phyloP scores from a whole-genome alignment of 2,797 vertebrate genomes.

The Sebastes dallii region DNA sequence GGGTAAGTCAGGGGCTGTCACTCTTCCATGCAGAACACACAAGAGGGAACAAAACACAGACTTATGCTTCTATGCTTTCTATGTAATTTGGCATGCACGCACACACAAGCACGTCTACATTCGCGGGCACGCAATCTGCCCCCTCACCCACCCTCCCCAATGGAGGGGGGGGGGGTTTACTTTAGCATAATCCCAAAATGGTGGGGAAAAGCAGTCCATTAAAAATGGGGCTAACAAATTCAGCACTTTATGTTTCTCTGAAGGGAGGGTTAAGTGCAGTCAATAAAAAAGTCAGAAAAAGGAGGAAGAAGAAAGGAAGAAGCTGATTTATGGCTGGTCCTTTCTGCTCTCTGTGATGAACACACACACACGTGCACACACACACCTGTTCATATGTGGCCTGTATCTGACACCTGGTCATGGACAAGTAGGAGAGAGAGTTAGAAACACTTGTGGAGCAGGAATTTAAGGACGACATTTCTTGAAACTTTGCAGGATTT shows the following conservation, averaged over 20 bases:
- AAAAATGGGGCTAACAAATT: slow-evolving; percentile 72
- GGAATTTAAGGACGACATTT: not conserved
- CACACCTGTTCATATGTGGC: slow-evolving; percentile 38
- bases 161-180: slow-evolving; percentile 38
- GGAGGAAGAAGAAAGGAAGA: slow-evolving; percentile 48
- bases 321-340: slow-evolving; percentile 50
- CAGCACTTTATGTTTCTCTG: slow-evolving; percentile 67
- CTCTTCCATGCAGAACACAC: slow-evolving; percentile 68
- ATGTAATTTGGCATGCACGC: slow-evolving; percentile 44
- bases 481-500: not conserved
- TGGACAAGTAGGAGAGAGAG: not conserved
- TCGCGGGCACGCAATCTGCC: slow-evolving; percentile 21
- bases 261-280: slow-evolving; percentile 69
- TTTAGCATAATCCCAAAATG: slow-evolving; percentile 80
- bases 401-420: slow-evolving; percentile 19
- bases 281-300: slow-evolving; percentile 71
- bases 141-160: slow-evolving; percentile 30
- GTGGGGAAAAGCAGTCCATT: slow-evolving; percentile 72
- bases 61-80: slow-evolving; percentile 65
- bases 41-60: slow-evolving; percentile 74
- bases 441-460: slow-evolving; percentile 12
- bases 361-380: slow-evolving; percentile 8
- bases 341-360: slow-evolving; percentile 22
- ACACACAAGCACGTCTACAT: slow-evolving; percentile 2
- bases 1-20: slow-evolving; percentile 72